phyloP scores from a whole-genome alignment of 2,113 vertebrate genomes.

The Chloropsis hardwickii region DNA sequence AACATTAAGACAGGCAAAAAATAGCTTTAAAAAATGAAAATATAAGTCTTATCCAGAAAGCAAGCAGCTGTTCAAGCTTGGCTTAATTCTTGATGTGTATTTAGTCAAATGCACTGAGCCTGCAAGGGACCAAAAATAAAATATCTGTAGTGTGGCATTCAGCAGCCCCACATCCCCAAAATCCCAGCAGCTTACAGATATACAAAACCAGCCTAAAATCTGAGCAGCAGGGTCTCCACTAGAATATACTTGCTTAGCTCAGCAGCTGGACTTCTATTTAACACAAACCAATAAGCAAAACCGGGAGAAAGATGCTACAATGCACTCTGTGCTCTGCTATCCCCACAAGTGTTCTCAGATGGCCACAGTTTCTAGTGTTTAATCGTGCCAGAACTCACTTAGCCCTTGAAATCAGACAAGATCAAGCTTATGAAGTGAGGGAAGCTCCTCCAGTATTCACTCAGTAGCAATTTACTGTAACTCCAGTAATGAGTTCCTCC shows the following conservation, averaged over 20 bases:
- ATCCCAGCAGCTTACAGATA: neutral
- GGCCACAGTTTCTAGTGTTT: neutral
- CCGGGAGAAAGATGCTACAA: neutral
- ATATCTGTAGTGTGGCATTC: neutral
- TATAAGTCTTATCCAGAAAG: neutral
- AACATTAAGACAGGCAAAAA: neutral
- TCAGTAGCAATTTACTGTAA: constrained; percentile 49
- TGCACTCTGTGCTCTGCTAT: neutral
- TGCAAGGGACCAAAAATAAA: neutral
- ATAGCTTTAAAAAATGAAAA: neutral
- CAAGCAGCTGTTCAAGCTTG: neutral
- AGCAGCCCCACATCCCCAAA: neutral
- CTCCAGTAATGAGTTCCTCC: constrained; percentile 42
- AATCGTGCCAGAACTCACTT: constrained; percentile 10
- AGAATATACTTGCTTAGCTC: neutral
- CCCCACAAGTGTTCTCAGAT: neutral
- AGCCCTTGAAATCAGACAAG: neutral
- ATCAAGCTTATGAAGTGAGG: neutral
- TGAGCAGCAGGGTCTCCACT: neutral
- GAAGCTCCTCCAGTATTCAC: constrained; percentile 18
- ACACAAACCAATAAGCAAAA: neutral
- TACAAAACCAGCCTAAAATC: neutral
- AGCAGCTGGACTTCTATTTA: neutral
- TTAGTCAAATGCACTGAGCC: neutral
- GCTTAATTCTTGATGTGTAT: neutral